Evolutionary conservation across 2,888 invertebrate genomes (phyloP), one percentile per base, ranked within the genome.

Genomic region (Ophion slaviceki): DNA sequence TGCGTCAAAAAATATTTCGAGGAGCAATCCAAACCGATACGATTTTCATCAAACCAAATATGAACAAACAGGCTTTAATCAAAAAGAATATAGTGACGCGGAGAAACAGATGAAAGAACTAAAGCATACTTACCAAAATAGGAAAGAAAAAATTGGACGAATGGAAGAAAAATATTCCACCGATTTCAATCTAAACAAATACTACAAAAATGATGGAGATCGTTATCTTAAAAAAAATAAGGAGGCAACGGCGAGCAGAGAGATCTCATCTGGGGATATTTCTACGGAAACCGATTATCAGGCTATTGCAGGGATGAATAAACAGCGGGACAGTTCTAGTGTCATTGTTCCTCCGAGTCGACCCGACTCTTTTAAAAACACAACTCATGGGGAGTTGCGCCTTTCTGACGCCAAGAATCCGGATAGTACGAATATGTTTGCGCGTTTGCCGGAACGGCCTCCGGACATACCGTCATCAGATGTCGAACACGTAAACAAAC

Each of bases 401-500:
- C 28, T 62, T 17, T n/a, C 45, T 3, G 14, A 14, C 53, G 72
- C 71, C 17, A 28, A 77, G 20, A 78, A 67, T 68, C 77, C 76
- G n/a, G 59, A 80, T n/a, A 57, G 67, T 57, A 20, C 57, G 10
- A 40, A 68, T 57, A 67, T 64, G 11, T 67, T 61, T n/a, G 67
- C 82, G 61, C 68, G 57, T 10, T 28, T 75, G 40, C 74, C 72
- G 10, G 72, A 45, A 62, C n/a, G n/a, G 28, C 2, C 86, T 11
- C 36, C 40, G 10, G 47, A 70, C 8, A 28, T 79, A 32, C 86
- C 88, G 57, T 91, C 82, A n/a, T 82, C 87, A 28, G 67, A 87
- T 70, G 78, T 86, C 17, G 83, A 88, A 80, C 88, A 89, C 88
- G 88, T 89, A 88, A 88, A 90, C 87, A 85, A 83, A 85, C 57